Base-by-base conservation (phyloP, 2,888 invertebrate species). In the Bugulina stolonifera region DNA sequence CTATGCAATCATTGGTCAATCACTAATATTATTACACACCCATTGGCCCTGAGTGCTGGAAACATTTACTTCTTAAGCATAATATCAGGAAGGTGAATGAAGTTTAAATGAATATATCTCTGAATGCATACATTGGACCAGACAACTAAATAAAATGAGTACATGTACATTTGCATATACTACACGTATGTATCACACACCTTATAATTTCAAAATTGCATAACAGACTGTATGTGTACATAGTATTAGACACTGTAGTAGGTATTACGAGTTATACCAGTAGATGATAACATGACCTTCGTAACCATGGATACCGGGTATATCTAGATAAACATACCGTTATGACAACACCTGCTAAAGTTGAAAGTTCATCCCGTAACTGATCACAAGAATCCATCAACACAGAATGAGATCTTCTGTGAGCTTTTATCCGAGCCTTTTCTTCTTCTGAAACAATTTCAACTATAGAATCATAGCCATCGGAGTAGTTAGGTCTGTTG, bases 301-400 rank as follows among this genome's bases (percentile, higher is more conserved):
- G 43, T 43, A 43, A 43, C 5, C 10, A 5, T 43, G 18, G 43
- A 43, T 5, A 18, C 18, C 5, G 43, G n/a, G n/a, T n/a, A n/a
- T n/a, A n/a, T n/a, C n/a, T n/a, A n/a, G n/a, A n/a, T n/a, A 57
- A 5, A 57, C 64, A 32, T 14, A 64, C 64, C 64, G 25, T 22
- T 64, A 64, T 64, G 14, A 25, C 32, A 32, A 64, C n/a, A 14
- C 34, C 32, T 3, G 32, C 34, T 5, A 32, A 14, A 32, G 64
- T 10, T 3, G 64, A 27, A 14, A 64, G 27, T 27, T 64, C 32
- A 22, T 77, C 75, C 69, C 81, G 71, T 0, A 80, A 73, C 0
- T 75, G 72, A 73, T 80, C 80, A 74, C 79, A 78, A 34, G 77
- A 77, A 18, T 75, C 32, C 69, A 80, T 73, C 14, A 80, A 71